Base-by-base conservation (phyloP, 1,140 invertebrate genomes). In the Platorchestia sp. region DNA sequence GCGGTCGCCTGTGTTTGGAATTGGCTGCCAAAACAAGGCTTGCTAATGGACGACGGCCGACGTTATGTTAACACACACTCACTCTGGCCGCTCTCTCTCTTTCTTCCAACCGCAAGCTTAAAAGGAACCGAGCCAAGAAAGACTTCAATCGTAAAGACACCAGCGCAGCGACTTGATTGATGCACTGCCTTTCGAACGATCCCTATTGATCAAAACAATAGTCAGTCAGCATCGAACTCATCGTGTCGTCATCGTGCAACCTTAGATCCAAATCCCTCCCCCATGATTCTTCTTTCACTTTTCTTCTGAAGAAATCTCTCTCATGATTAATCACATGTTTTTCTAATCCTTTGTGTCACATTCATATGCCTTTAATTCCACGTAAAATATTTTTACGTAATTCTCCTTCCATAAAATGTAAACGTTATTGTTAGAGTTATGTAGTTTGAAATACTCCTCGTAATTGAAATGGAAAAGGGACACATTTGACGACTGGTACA, bases 1-100 rank as follows among this genome's bases (percentile, higher is more conserved):
- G 87, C 87, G 87, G 87, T 89, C 87, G 87, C 41, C 87, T 89
- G 87, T 89, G 87, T 89, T 89, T 89, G 87, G 87, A 89, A 89
- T 89, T 42, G 87, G 41, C 87, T 89, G 87, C 87, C 87, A 89
- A 89, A 89, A 89, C 87, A 89, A 89, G 87, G 87, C 87, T 44
- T 27, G 87, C 87, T 89, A 89, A 89, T 89, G 87, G 41, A 89
- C 87, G 87, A 41, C 87, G 87, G 87, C 43, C 87, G 41, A 89
- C 87, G 87, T 27, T 89, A 89, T 89, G 87, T 89, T 89, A 89
- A 89, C 87, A 89, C 86, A 41, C 87, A 42, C 87, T 42, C 87
- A 42, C 87, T 89, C 59, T 89, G 87, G 87, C 41, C 87, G 87
- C 87, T 89, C 87, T 41, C 87, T 86, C 36, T 36, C 86, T 89